Evolutionary conservation across 1,140 invertebrate genomes (phyloP), one percentile per base, ranked within the genome.

Genomic region (Drosophila nannoptera): DNA sequence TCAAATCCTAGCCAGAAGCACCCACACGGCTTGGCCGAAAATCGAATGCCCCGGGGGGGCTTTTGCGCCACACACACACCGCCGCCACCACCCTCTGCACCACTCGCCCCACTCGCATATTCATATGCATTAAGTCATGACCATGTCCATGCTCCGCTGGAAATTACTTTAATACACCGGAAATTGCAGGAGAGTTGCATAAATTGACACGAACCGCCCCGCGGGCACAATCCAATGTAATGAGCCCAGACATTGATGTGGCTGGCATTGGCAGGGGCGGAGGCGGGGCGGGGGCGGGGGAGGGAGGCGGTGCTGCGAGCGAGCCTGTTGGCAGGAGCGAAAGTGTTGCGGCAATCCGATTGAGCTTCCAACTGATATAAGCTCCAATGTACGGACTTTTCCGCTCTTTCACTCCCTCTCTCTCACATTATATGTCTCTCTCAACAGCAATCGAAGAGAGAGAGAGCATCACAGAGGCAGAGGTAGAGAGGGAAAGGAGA

Each of bases 121-220:
- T 75, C 78, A 78, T 75, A 67, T 64, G 77, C 77, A 81, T 84
- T 84, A 77, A 74, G 77, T 69, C 73, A 29, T 73, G 76, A 59
- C 76, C 69, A 49, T 78, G 73, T 76, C 49, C 35, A 38, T 56
- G 71, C 61, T 80, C 61, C 56, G 43, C 55, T 86, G 81, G 81
- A 86, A 86, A 86, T 86, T 87, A 82, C 81, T 86, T 86, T 87
- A 86, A 86, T 86, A 81, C 68, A 77, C 71, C 82, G 81, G 81
- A 86, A 87, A 86, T 86, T 86, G 81, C 77, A 86, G 68, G 81
- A 75, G 81, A 86, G 81, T 77, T 86, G 81, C 81, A 86, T 86
- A 86, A 87, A 86, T 86, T 86, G 81, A 81, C 81, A 87, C 77
- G 71, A 71, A 83, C 81, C 77, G 74, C 81, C 80, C 82, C 77